These are phyloP conservation scores for Atta colombica DNA, from an alignment of 1,140 invertebrate genomes.

Conservation along the genomic window DNA sequence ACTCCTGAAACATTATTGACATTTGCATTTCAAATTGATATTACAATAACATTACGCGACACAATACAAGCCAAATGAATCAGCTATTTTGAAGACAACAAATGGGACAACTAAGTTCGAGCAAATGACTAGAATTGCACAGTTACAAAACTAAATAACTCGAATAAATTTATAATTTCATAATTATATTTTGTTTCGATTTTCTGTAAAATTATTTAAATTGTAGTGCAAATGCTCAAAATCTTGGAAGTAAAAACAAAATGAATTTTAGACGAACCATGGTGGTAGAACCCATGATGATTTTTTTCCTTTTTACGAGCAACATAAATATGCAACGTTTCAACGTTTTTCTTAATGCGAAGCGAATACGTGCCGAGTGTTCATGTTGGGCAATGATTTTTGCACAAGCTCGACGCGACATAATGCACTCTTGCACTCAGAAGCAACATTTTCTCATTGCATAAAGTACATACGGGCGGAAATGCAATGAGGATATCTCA, in stretches of 20 bases:
- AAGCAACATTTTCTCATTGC: conserved; percentile 23
- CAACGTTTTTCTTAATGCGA: conserved; percentile 31
- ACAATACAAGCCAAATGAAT: neutral
- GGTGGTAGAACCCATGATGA: neutral
- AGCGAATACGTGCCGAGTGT: neutral
- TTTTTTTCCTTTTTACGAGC: conserved; percentile 17
- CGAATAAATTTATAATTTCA: neutral
- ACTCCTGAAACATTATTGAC: neutral
- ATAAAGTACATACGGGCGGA: conserved; percentile 29
- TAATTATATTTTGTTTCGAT: neutral
- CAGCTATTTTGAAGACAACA: too few relatives aligned
- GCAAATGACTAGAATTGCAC: neutral
- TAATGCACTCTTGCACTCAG: conserved; percentile 22
- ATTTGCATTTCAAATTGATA: too few relatives aligned
- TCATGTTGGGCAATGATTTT: conserved; percentile 26
- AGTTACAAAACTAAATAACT: neutral
- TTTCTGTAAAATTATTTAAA: neutral
- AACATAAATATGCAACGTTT: neutral
- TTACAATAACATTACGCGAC: too few relatives aligned
- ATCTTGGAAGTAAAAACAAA: neutral
- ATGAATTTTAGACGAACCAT: neutral
- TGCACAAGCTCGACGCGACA: conserved; percentile 23
- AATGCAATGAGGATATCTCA: conserved; percentile 6
- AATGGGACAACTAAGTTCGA: neutral
- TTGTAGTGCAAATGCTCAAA: neutral